Evolutionary conservation across 2,888 invertebrate genomes (phyloP).

Genomic region (Biston betularia): DNA sequence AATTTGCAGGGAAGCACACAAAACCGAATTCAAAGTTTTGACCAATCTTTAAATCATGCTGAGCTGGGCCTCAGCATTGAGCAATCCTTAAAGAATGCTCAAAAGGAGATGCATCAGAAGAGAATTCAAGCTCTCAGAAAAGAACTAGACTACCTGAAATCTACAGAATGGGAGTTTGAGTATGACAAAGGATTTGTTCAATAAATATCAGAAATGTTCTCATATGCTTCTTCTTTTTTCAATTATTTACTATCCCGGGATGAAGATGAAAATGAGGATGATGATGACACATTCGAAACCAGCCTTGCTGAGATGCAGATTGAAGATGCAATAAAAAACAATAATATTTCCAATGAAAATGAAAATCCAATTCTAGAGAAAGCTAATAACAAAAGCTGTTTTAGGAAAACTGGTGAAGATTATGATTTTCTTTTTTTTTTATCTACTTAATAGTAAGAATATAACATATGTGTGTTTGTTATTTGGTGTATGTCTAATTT

Average conservation of each 20-base stretch:
- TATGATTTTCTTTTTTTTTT: background rate
- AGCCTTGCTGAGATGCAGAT: constrained; percentile 54
- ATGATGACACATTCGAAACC: constrained; percentile 73
- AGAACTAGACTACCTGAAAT: constrained; percentile 91
- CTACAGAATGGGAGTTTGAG: constrained; percentile 93
- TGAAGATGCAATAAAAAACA: constrained; percentile 42
- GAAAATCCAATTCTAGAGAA: constrained; percentile 41
- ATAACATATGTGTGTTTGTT: no score
- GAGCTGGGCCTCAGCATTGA: constrained; percentile 85
- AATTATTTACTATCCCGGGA: constrained; percentile 65
- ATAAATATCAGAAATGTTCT: constrained; percentile 74
- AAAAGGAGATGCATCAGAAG: constrained; percentile 89
- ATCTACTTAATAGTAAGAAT: no score
- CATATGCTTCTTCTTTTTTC: constrained; percentile 72
- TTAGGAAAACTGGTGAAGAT: constrained; percentile 71
- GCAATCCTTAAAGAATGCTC: constrained; percentile 83
- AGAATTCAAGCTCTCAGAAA: constrained; percentile 90
- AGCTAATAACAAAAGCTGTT: constrained; percentile 63
- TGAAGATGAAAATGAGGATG: constrained; percentile 63
- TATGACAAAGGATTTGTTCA: constrained; percentile 89
- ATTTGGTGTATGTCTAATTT: no score
- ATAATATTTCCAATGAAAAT: constrained; percentile 36
- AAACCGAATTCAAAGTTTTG: constrained; percentile 70
- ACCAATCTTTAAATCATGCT: constrained; percentile 81
- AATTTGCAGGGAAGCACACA: constrained; percentile 65